These are phyloP conservation scores for Entomobrya multifasciata DNA, from an alignment of 2,888 invertebrate genomes.

Conservation along the genomic window DNA sequence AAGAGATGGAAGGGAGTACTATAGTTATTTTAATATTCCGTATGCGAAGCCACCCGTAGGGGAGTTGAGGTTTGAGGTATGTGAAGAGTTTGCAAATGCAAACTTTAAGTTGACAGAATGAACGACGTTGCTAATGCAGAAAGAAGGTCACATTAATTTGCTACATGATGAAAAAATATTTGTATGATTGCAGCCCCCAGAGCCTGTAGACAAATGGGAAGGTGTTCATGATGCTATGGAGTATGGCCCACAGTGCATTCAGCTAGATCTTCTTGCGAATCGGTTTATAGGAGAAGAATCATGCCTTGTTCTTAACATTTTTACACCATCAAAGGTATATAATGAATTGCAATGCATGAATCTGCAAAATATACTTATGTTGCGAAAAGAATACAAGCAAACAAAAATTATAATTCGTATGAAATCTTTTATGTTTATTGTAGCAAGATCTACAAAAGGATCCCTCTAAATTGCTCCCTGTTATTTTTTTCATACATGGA, in stretches of 20 bases:
- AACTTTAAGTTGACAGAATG: background rate
- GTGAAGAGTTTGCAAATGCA: background rate
- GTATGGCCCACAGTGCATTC: constrained; percentile 65
- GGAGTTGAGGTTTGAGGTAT: constrained; percentile 63
- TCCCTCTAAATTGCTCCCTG: constrained; percentile 44
- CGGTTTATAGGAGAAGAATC: constrained; percentile 40
- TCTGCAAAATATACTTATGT: background rate
- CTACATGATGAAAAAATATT: background rate
- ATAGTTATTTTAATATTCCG: constrained; percentile 58
- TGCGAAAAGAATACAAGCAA: too few species aligned
- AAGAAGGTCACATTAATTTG: too few species aligned
- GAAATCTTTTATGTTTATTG: background rate
- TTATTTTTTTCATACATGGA: constrained; percentile 65
- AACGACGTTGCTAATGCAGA: too few species aligned
- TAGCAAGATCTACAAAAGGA: background rate
- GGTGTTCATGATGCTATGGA: constrained; percentile 60
- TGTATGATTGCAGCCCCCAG: constrained; percentile 47
- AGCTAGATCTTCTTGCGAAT: constrained; percentile 60
- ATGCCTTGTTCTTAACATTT: constrained; percentile 22
- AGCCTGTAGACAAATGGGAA: constrained; percentile 62
- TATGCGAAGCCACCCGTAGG: constrained; percentile 64
- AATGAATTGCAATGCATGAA: too few species aligned
- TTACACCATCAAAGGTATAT: constrained; percentile 12
- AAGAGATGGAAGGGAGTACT: constrained; percentile 65
- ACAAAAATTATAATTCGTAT: too few species aligned